Conservation (phyloP, 2,113 vertebrate species). For the Coptodon bakossiorum region DNA sequence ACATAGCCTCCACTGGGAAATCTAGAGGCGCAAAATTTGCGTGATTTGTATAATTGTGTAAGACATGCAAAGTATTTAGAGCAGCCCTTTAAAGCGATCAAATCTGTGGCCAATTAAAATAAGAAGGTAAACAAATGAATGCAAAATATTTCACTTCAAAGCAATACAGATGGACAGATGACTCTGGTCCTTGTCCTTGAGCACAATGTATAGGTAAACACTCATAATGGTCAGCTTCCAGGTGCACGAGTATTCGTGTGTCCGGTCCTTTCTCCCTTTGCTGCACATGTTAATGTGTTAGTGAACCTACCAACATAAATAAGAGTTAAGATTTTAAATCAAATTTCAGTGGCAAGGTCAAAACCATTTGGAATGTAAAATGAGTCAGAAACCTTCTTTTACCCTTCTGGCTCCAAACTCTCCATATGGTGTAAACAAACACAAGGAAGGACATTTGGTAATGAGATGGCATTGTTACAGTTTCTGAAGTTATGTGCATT, state of each 20-base stretch:
- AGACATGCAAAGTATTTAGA: background rate
- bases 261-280: background rate
- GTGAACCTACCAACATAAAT: background rate
- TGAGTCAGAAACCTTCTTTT: constrained; percentile 17
- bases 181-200: background rate
- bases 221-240: background rate
- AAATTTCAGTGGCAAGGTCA: constrained; percentile 41
- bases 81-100: background rate
- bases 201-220: background rate
- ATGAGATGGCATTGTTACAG: constrained; percentile 40
- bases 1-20: background rate
- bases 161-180: background rate
- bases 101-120: background rate
- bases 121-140: background rate
- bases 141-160: background rate
- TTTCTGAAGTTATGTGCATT: constrained; percentile 14
- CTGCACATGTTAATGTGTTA: constrained; percentile 23
- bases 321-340: background rate
- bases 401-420: constrained; percentile 20
- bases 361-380: constrained; percentile 37
- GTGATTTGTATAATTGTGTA: background rate
- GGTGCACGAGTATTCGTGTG: background rate
- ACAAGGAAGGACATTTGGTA: constrained; percentile 39
- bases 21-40: background rate
- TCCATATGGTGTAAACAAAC: constrained; percentile 57